Evolutionary conservation across 2,113 vertebrate genomes (phyloP).

Genomic region (Strix uralensis): DNA sequence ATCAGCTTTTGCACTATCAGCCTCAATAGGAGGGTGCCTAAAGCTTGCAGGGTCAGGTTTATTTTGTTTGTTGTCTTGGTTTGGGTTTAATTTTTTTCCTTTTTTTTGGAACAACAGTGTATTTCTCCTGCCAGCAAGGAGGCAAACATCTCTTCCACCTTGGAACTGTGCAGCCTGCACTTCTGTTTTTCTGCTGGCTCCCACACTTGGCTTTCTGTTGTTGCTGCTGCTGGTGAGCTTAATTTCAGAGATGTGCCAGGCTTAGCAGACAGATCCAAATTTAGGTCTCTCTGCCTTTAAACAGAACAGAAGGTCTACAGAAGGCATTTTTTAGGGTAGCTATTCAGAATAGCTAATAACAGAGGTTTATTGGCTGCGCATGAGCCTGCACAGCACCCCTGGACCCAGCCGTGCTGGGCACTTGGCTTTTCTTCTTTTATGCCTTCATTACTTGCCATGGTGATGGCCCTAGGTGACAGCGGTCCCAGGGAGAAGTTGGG

Average conservation of each 20-base stretch:
- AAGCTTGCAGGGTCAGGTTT: background rate
- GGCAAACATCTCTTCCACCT: background rate
- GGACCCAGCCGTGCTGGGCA: background rate
- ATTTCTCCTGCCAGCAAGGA: background rate
- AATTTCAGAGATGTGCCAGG: constrained; percentile 16
- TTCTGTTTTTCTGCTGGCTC: constrained; percentile 1
- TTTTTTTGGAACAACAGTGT: background rate
- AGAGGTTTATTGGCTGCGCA: background rate
- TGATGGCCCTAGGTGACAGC: background rate
- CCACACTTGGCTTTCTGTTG: background rate
- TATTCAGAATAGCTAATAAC: background rate
- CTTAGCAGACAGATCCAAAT: constrained; percentile 13
- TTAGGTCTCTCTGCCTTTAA: background rate
- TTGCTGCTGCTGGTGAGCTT: constrained; percentile 18
- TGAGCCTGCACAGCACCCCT: background rate
- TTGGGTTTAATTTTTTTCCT: background rate
- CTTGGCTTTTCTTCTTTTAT: background rate
- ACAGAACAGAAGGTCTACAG: constrained; percentile 12
- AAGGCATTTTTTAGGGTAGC: background rate
- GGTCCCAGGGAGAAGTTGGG: background rate
- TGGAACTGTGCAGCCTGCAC: background rate
- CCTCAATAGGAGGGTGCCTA: background rate
- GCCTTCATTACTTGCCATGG: background rate
- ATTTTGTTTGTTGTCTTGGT: background rate
- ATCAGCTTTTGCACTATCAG: background rate